Base-by-base conservation (phyloP, 2,888 invertebrate genomes). In the Cataglyphis livida region DNA sequence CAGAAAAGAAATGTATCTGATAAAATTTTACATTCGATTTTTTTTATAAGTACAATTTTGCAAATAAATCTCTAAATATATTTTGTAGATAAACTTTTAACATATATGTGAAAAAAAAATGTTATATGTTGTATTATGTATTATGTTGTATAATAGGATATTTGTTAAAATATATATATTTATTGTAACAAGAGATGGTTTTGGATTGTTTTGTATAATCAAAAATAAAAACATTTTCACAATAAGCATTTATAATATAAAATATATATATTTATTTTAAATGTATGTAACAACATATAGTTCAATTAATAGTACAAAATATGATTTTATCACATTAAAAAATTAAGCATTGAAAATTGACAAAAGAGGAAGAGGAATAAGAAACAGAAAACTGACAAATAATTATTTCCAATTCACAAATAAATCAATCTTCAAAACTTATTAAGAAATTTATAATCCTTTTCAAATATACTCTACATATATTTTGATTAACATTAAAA, bases 21-120 rank as follows among this genome's bases (percentile, higher is more conserved):
- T 35, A 18, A 65, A 76, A 57, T 54, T 76, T 66, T 15, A 54
- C 68, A 73, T 41, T 18, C 7, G 18, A 71, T 59, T 15, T 59
- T 70, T 59, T 59, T 18, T 10, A 51, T 73, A 25, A 10, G 61
- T 71, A 35, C 7, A 18, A 38, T 48, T 76, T 66, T 66, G 7
- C 28, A 68, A 54, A n/a, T 76, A 25, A 51, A 18, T 38, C 1
- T 38, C 54, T 54, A 70, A 48, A 51, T 18, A 21, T 54, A 51
- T 32, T 70, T 70, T 71, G 10, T 54, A 35, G 35, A 54, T 28
- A 57, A 57, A 25, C 0, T 57, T 25, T 70, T 70, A 9, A 51
- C 32, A 4, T 5, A 32, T 38, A 15, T 32, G 7, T 70, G 35
- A 57, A 57, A 68, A 68, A 2, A 3, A n/a, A 51, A 51, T 51